These are phyloP conservation scores for Tetrao urogallus DNA, from an alignment of 2,113 vertebrate species.

Conservation along the genomic window DNA sequence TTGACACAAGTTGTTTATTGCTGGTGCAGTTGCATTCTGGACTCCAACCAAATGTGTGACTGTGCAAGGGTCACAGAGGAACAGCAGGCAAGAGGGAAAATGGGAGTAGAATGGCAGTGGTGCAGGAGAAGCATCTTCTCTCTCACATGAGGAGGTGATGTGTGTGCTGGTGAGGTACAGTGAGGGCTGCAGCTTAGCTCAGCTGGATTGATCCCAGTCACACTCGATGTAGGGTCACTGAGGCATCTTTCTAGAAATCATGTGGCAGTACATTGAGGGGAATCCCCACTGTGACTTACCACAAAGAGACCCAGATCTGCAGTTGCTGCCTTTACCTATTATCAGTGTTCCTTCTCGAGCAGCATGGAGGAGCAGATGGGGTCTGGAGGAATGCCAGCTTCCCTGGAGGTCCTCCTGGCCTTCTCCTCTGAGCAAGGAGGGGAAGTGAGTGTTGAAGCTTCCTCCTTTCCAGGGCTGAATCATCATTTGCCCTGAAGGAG, in stretches of 20 bases:
- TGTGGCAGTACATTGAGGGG: background rate
- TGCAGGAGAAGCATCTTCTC: background rate
- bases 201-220: background rate
- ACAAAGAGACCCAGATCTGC: background rate
- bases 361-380: constrained; percentile 34
- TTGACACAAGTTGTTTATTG: constrained; percentile 71
- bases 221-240: background rate
- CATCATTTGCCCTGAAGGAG: background rate
- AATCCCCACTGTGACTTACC: background rate
- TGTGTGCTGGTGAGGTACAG: background rate
- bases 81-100: background rate
- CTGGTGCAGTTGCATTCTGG: constrained; percentile 62
- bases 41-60: background rate
- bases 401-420: constrained; percentile 36
- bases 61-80: background rate
- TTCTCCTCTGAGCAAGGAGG: background rate
- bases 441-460: background rate
- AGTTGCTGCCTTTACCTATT: background rate
- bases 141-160: background rate
- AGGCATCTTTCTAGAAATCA: constrained; percentile 41
- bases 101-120: background rate
- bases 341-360: background rate
- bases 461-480: background rate
- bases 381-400: constrained; percentile 13
- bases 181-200: background rate